phyloP scores from a whole-genome alignment of 2,888 invertebrate species.

The Acleris sparsana region DNA sequence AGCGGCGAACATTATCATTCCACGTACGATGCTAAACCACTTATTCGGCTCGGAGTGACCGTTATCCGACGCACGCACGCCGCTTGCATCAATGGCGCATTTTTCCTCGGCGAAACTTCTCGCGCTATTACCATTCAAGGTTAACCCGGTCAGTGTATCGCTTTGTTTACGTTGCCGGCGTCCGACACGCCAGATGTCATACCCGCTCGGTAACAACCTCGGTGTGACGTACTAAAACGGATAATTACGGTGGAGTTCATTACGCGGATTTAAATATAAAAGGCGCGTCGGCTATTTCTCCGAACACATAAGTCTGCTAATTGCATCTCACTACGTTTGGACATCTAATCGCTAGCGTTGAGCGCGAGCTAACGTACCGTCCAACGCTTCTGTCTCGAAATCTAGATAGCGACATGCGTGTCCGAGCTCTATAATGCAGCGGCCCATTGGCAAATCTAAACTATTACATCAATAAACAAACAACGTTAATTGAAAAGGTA shows the following conservation, averaged over 20 bases:
- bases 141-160: slow-evolving; percentile 79
- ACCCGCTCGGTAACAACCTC: slow-evolving; percentile 22
- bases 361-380: slow-evolving; percentile 58
- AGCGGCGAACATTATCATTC: slow-evolving; percentile 77
- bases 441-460: slow-evolving; percentile 54
- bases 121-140: slow-evolving; percentile 80
- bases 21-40: slow-evolving; percentile 78
- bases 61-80: slow-evolving; percentile 79
- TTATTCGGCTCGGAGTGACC: slow-evolving; percentile 79
- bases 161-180: slow-evolving; percentile 73
- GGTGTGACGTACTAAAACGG: neutral
- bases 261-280: neutral
- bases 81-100: slow-evolving; percentile 80
- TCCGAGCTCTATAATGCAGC: slow-evolving; percentile 54
- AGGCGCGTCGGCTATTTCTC: slow-evolving; percentile 1
- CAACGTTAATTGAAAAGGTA: slow-evolving; percentile 57
- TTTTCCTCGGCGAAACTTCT: slow-evolving; percentile 79
- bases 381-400: slow-evolving; percentile 50
- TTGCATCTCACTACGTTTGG: slow-evolving; percentile 41
- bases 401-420: slow-evolving; percentile 65
- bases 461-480: slow-evolving; percentile 62
- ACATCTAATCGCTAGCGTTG: slow-evolving; percentile 48
- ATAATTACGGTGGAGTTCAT: neutral
- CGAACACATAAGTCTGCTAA: slow-evolving; percentile 40
- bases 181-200: slow-evolving; percentile 43